A percentile compares a stretch with the other conserved stretches of the same genome.
Conservation (phyloP, 2,888 invertebrate species). For the Ochropacha duplaris region DNA sequence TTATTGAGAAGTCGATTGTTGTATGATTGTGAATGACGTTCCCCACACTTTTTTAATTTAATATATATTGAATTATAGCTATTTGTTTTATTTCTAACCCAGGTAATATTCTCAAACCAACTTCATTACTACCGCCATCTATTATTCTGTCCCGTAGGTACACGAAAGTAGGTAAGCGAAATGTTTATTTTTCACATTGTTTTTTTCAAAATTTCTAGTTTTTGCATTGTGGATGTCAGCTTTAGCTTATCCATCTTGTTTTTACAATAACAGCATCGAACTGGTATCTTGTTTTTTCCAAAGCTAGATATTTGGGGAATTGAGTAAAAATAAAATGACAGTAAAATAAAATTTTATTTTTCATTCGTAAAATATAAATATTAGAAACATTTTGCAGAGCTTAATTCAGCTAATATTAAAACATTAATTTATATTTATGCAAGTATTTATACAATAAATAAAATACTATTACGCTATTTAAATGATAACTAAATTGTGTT, state of each 20-base stretch:
- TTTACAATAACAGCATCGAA: no score
- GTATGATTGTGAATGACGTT: background rate
- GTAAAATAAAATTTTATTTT: slow-evolving; percentile 40
- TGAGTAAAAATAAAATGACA: slow-evolving; percentile 19
- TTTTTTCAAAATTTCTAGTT: no score
- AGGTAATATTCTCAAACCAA: background rate
- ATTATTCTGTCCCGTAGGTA: no score
- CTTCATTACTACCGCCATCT: background rate
- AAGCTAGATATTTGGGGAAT: slow-evolving; percentile 7
- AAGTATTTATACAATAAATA: background rate
- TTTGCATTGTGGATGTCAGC: no score
- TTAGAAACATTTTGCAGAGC: slow-evolving; percentile 28
- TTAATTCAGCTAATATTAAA: slow-evolving; percentile 14
- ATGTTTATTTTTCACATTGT: no score
- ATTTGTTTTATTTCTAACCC: background rate
- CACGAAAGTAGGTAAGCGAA: no score
- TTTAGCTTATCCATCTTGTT: no score
- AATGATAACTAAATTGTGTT: background rate
- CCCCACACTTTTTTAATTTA: background rate
- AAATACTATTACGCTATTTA: background rate
- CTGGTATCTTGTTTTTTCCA: background rate
- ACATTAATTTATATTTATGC: background rate
- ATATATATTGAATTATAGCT: background rate
- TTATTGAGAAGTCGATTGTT: background rate
- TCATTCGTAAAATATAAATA: slow-evolving; percentile 46